Conservation (phyloP, 2,888 invertebrate species). For the Cephalotes varians region DNA sequence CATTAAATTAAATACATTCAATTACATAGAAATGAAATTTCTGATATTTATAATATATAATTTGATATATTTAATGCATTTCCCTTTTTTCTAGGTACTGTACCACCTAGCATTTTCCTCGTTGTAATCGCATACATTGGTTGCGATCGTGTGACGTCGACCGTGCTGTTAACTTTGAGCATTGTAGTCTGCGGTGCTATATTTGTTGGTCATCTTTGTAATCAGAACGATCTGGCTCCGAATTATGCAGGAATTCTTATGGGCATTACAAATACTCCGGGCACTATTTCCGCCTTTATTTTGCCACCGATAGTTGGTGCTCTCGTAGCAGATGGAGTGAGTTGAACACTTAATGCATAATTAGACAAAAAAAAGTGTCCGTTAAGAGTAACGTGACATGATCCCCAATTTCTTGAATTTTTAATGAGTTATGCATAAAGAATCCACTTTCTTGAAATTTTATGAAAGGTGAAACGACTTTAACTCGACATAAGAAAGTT, state of each 20-base stretch:
- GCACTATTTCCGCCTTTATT: slow-evolving; percentile 82
- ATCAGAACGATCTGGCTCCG: slow-evolving; percentile 84
- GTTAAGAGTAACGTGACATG: slow-evolving; percentile 24
- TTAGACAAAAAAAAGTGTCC: neutral
- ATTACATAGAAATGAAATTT: neutral
- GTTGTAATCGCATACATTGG: slow-evolving; percentile 80
- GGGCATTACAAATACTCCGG: slow-evolving; percentile 84
- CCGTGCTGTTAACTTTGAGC: slow-evolving; percentile 77
- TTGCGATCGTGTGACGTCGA: slow-evolving; percentile 75
- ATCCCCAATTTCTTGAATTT: slow-evolving; percentile 30
- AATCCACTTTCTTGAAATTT: slow-evolving; percentile 38
- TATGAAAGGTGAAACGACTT: slow-evolving; percentile 23
- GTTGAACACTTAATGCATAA: slow-evolving; percentile 46
- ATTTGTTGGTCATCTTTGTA: slow-evolving; percentile 82
- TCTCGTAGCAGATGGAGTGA: slow-evolving; percentile 79
- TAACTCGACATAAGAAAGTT: slow-evolving; percentile 30
- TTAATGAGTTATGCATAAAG: slow-evolving; percentile 20
- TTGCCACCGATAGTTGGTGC: slow-evolving; percentile 81
- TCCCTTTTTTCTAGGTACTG: slow-evolving; percentile 72
- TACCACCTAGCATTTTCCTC: slow-evolving; percentile 79
- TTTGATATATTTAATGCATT: neutral
- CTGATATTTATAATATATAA: neutral
- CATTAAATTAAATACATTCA: neutral
- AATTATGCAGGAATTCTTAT: slow-evolving; percentile 84
- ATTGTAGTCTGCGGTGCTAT: slow-evolving; percentile 81